Evolutionary conservation across 2,888 invertebrate genomes (phyloP), one percentile per base, ranked within the genome.

Genomic region (Polylopha cassiicola): DNA sequence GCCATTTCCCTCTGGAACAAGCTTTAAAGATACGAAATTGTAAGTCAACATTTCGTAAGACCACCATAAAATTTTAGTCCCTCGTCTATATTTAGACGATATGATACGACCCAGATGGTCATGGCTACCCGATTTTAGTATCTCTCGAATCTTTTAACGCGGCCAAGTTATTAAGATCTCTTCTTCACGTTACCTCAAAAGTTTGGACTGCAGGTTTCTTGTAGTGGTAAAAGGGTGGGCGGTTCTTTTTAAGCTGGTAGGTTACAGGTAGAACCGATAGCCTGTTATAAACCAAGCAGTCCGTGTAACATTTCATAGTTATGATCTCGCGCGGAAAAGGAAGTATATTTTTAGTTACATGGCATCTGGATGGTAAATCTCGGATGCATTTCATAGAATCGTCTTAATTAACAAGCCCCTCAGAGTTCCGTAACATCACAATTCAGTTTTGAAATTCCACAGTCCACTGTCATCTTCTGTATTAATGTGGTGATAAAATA

Each of bases 41-140:
- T 44, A 48, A 53, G 54, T 51, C 47, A 54, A 50, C 49, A 48
- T 71, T 73, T 70, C 58, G 66, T 72, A 71, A 75, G 67, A 69
- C 57, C 51, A 55, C 55, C 70, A 73, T 80, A 77, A 80, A 78
- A 73, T 66, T 70, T 70, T 71, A 76, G 78, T 64, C 65, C 61
- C 68, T 60, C 64, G 55, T 66, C 77, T 78, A 80, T 71, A 79
- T 81, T 75, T 80, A 80, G 81, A 73, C 60, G 65, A 66, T 70
- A 70, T 79, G 78, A 80, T 78, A 82, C 65, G 67, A 64, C 66
- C 73, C 82, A 84, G 82, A 84, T 82, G 84, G 82, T 81, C 77
- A 80, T 61, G 75, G 71, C 61, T 41, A 64, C 70, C 73, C 73
- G 74, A 81, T 77, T 81, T 81, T 80, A 81, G 73, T 79, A 79